Evolutionary conservation across 2,797 vertebrate species (phyloP), one percentile per base, ranked within the genome.

Genomic region (Hydrophis major): DNA sequence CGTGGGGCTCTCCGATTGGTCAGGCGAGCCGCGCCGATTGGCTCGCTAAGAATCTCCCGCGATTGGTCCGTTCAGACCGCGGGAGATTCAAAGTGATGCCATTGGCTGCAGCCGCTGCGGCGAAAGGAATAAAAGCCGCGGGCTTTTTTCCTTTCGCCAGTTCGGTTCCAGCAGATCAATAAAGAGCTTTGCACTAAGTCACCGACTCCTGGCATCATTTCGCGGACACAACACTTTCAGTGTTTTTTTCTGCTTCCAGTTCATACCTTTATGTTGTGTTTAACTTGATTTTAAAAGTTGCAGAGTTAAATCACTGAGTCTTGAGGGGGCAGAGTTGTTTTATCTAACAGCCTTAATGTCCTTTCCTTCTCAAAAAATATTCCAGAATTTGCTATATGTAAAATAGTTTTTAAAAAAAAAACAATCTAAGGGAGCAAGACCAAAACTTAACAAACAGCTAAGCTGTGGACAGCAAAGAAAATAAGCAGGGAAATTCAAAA

Each of bases 401-500:
- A 83, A 83, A 83, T 47, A 25, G 42, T 13, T 47, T 83, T 83
- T 47, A 2, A 14, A 56, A 7, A 50, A 32, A 74, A 37, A 83
- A 32, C 32, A 42, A 42, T 25, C 37, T 25, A 83, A 83, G 78
- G 78, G 78, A 47, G 42, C 22, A 16, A 18, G 22, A 88, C 37
- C 25, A 59, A 88, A 93, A 86, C 32, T 53, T 59, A 87, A 90
- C 60, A 59, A 59, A 87, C 37, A 59, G 37, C 56, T 57, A 57
- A 66, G 83, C 18, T 56, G 83, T 53, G 37, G 63, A 59, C 53
- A 16, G 83, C 37, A 93, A 90, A 74, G 89, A 93, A 93, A 93
- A 93, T 87, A 93, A 93, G 32, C 86, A 50, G 37, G 59, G 5
- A 32, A 69, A 89, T 50, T 93, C 92, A 87, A 90, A 90, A 59